Evolutionary conservation across 2,888 invertebrate genomes (phyloP).

Genomic region (Catocala fraxini): DNA sequence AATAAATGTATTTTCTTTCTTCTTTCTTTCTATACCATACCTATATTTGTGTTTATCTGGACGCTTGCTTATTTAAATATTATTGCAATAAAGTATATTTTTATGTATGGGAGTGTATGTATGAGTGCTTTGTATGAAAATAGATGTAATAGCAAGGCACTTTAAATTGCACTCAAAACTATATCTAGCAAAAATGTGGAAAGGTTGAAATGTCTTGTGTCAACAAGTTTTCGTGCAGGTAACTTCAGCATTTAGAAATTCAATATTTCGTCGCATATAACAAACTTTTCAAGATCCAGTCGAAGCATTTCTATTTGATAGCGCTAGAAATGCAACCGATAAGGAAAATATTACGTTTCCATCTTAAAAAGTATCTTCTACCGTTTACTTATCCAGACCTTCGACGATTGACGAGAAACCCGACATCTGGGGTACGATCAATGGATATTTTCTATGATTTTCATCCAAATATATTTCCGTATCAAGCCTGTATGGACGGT

Average conservation of each 20-base stretch:
- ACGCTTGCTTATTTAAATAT: too few species aligned
- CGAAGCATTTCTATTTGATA: conserved; percentile 25
- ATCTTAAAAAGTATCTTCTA: conserved; percentile 28
- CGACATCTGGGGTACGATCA: conserved; percentile 9
- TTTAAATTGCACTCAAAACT: neutral
- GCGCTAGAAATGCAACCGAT: conserved; percentile 30
- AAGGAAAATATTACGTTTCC: conserved; percentile 40
- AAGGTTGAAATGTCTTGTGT: neutral
- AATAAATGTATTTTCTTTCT: too few species aligned
- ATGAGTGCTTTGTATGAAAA: too few species aligned
- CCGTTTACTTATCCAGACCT: conserved; percentile 20
- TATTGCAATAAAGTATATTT: too few species aligned
- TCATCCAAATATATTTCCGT: conserved; percentile 28
- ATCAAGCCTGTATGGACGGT: conserved; percentile 23
- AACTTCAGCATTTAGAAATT: conserved; percentile 14
- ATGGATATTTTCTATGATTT: conserved; percentile 30
- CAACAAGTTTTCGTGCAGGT: conserved; percentile 3
- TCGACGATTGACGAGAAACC: conserved; percentile 31
- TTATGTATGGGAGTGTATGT: too few species aligned
- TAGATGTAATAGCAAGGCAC: too few species aligned
- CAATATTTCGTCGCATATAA: conserved; percentile 32
- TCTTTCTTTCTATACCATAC: too few species aligned
- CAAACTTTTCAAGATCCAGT: conserved; percentile 14
- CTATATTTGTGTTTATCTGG: too few species aligned
- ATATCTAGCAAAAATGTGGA: neutral